Evolutionary conservation across 2,113 vertebrate species (phyloP).

Genomic region (Coturnix japonica): DNA sequence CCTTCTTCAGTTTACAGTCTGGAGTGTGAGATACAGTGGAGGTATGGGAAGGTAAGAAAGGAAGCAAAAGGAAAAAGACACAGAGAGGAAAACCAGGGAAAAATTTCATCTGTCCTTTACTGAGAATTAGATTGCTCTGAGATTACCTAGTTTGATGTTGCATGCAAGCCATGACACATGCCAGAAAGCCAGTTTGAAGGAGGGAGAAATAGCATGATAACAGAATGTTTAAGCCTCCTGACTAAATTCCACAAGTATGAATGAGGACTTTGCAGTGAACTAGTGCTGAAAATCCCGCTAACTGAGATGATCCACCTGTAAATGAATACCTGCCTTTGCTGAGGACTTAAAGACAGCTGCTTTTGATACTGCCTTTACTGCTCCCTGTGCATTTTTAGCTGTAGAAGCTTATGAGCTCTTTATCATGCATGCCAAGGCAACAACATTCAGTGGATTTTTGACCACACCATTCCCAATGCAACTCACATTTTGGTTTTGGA

Average conservation of each 20-base stretch:
- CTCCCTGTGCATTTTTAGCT: background rate
- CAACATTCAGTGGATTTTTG: background rate
- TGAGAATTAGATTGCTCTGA: background rate
- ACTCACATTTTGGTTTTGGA: background rate
- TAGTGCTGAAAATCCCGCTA: background rate
- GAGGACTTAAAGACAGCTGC: background rate
- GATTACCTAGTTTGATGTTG: background rate
- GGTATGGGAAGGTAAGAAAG: background rate
- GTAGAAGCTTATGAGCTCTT: fast-evolving
- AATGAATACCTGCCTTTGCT: background rate
- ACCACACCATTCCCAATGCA: background rate
- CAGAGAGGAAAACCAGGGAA: background rate
- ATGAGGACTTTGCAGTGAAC: background rate
- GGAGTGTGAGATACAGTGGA: background rate
- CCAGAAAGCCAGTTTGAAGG: background rate
- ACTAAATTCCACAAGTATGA: background rate
- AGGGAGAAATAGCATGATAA: background rate
- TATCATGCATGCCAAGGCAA: background rate
- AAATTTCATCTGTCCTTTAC: background rate
- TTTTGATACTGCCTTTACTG: background rate
- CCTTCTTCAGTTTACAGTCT: background rate
- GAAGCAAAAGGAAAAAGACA: background rate
- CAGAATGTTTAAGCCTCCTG: background rate
- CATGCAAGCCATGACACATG: background rate
- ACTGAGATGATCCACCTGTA: background rate